Conservation (phyloP, 2,888 invertebrate species). For the Pteria penguin region DNA sequence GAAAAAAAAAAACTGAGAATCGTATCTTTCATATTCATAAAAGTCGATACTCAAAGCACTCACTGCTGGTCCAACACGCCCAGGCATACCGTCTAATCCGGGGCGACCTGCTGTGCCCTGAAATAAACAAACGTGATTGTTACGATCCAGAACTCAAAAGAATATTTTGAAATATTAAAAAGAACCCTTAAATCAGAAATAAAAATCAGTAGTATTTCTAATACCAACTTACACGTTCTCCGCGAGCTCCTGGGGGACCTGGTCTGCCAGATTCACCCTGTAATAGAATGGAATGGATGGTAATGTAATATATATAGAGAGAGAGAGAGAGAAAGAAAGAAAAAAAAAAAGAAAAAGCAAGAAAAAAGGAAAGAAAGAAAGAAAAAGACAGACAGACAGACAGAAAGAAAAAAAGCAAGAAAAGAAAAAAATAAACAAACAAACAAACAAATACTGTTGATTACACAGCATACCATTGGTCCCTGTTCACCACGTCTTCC, state of each 20-base stretch:
- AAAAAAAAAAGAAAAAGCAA: too few relatives aligned
- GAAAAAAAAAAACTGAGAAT: too few relatives aligned
- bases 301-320: too few relatives aligned
- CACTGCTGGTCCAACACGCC: constrained; percentile 71
- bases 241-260: constrained; percentile 82
- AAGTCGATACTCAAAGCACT: too few relatives aligned
- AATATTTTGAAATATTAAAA: too few relatives aligned
- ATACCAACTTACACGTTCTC: constrained; percentile 51
- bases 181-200: too few relatives aligned
- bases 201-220: background rate
- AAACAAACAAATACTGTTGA: background rate
- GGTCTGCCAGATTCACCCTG: constrained; percentile 84
- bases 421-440: background rate
- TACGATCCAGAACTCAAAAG: too few relatives aligned
- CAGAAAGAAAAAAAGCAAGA: too few relatives aligned
- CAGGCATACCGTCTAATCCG: constrained; percentile 69
- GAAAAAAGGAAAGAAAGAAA: too few relatives aligned
- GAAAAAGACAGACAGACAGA: too few relatives aligned
- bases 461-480: constrained; percentile 60
- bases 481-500: constrained; percentile 68
- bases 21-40: too few relatives aligned
- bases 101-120: constrained; percentile 67
- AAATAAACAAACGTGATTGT: background rate
- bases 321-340: too few relatives aligned
- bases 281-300: constrained; percentile 26